A percentile compares a stretch with the other conserved stretches of the same genome.
Evolutionary conservation across 2,113 vertebrate species (phyloP).

Genomic region (Lepus europaeus): DNA sequence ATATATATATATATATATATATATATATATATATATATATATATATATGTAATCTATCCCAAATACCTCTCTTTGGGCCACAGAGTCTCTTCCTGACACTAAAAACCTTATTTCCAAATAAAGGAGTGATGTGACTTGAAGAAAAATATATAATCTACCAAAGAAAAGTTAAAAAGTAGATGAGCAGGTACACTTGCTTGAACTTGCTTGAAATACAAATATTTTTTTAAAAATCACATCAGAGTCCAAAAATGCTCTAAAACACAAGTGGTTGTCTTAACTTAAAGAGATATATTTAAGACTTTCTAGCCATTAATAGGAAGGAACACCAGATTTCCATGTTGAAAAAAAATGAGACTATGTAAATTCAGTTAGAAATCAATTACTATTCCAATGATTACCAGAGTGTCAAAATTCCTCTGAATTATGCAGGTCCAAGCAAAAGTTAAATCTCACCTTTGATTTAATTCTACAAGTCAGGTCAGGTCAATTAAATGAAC

Average conservation of each 20-base stretch:
- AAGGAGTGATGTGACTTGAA: not conserved
- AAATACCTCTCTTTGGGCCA: not conserved
- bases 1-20: not conserved
- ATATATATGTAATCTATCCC: not conserved
- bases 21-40: not conserved
- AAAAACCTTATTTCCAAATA: constrained; percentile 28
- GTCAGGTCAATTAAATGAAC: constrained; percentile 44
- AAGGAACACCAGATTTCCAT: constrained; percentile 52
- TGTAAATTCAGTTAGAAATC: constrained; percentile 24
- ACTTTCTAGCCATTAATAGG: not conserved
- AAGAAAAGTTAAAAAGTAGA: constrained; percentile 11
- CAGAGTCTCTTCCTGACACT: not conserved
- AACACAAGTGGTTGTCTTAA: constrained; percentile 8
- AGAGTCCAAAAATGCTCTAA: constrained; percentile 41
- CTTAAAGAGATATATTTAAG: not conserved
- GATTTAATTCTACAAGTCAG: constrained; percentile 32
- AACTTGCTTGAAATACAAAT: not conserved
- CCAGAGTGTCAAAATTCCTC: constrained; percentile 41
- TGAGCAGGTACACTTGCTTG: not conserved
- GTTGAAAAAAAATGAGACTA: constrained; percentile 19
- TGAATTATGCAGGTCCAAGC: constrained; percentile 14
- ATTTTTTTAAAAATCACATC: not conserved
- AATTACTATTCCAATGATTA: constrained; percentile 41
- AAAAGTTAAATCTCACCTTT: constrained; percentile 53
- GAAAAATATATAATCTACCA: not conserved